Evolutionary conservation across 1,140 invertebrate genomes (phyloP).

Genomic region (Orius laevigatus): DNA sequence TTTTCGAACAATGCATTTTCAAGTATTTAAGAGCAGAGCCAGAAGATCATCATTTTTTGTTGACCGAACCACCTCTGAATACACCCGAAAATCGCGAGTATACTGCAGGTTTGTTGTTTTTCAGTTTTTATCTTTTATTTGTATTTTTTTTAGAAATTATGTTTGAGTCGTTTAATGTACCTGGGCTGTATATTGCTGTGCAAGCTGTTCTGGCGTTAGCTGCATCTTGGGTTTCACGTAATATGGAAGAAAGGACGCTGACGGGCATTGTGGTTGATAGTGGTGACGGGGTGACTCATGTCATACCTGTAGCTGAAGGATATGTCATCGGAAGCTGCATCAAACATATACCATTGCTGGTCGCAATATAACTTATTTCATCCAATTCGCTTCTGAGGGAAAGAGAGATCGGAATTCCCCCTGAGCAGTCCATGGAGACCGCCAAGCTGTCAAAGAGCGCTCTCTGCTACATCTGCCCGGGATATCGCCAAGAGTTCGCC

Average conservation of each 20-base stretch:
- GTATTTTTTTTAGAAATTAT: slow-evolving; percentile 66
- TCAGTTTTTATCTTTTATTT: neutral
- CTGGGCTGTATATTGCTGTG: slow-evolving; percentile 96
- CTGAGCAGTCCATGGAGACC: slow-evolving; percentile 97
- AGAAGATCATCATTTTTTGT: slow-evolving; percentile 96
- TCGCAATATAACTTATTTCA: slow-evolving; percentile 97
- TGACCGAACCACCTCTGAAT: slow-evolving; percentile 98
- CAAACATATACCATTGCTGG: slow-evolving; percentile 99
- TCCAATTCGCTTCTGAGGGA: slow-evolving; percentile 93
- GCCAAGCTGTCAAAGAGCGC: slow-evolving; percentile 95
- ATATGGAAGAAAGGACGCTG: slow-evolving; percentile 74
- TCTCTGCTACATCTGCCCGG: slow-evolving; percentile 96
- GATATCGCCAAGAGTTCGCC: slow-evolving; percentile 97
- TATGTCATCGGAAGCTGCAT: slow-evolving; percentile 99
- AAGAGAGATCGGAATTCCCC: slow-evolving; percentile 92
- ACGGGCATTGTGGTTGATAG: slow-evolving; percentile 98
- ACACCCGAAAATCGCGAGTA: slow-evolving; percentile 99
- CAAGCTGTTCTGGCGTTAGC: slow-evolving; percentile 95
- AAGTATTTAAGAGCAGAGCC: slow-evolving; percentile 97
- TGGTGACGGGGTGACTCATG: slow-evolving; percentile 98
- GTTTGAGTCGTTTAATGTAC: slow-evolving; percentile 99
- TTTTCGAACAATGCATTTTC: slow-evolving; percentile 97
- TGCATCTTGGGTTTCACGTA: slow-evolving; percentile 89
- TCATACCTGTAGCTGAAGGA: slow-evolving; percentile 97
- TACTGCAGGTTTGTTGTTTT: slow-evolving; percentile 45